Percentiles rank a stretch among this genome's conserved stretches.
Conservation (phyloP, 2,888 invertebrate species). For the Harpagoxenus sublaevis region DNA sequence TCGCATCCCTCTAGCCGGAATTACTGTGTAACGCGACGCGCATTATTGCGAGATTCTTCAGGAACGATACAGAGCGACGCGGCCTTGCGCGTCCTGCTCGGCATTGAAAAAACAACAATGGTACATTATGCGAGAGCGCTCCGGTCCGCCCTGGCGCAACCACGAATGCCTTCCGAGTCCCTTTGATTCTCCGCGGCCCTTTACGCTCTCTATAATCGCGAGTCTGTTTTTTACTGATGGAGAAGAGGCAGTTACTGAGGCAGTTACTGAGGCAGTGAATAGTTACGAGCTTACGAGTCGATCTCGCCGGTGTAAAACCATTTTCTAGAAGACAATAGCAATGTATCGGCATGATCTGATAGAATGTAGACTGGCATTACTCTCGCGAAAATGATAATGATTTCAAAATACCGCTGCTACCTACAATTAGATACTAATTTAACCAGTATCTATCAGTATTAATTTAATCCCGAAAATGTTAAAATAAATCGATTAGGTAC, state of each 20-base stretch:
- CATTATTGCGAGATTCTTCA: slow-evolving; percentile 61
- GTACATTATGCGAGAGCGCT: slow-evolving; percentile 64
- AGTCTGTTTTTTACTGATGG: slow-evolving; percentile 11
- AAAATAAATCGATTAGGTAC: background rate
- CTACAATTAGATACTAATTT: background rate
- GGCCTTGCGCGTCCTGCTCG: slow-evolving; percentile 28
- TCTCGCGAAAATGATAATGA: background rate
- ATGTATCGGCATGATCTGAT: background rate
- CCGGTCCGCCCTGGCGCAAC: slow-evolving; percentile 10
- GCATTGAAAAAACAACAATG: slow-evolving; percentile 65
- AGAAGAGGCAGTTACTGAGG: background rate
- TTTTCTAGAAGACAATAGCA: slow-evolving; percentile 9
- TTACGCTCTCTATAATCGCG: slow-evolving; percentile 42
- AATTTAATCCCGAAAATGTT: background rate
- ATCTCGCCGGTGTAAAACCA: background rate
- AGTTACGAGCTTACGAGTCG: background rate
- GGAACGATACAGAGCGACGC: slow-evolving; percentile 50
- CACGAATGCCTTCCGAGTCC: slow-evolving; percentile 36
- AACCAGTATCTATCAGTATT: background rate
- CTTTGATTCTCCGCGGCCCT: slow-evolving; percentile 19
- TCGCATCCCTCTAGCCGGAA: slow-evolving; percentile 43
- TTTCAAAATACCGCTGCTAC: background rate
- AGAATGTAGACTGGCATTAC: background rate
- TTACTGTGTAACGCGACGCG: slow-evolving; percentile 39
- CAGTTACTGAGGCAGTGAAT: background rate